Evolutionary conservation across 2,797 vertebrate genomes (phyloP).

Genomic region (Falco berigora): DNA sequence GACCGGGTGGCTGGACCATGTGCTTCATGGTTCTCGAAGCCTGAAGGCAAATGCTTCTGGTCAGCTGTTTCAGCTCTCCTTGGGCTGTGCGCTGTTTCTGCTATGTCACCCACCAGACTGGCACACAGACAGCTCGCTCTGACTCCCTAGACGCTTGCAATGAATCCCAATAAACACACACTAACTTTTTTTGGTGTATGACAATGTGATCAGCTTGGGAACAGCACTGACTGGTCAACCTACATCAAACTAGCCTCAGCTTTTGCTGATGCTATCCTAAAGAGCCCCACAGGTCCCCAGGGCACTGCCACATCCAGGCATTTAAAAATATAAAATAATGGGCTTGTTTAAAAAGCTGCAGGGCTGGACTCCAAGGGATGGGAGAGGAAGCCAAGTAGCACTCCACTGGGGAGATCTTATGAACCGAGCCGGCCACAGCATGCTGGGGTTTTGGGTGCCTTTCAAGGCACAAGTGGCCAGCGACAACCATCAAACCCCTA

Average conservation of each 20-base stretch:
- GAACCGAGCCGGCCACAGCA: neutral
- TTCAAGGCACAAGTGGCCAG: neutral
- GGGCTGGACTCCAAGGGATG: neutral
- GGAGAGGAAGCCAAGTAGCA: neutral
- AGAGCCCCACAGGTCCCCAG: neutral
- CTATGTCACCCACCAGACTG: neutral
- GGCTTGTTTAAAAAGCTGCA: neutral
- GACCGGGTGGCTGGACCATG: neutral
- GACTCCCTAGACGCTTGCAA: neutral
- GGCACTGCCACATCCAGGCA: neutral
- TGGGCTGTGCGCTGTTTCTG: neutral
- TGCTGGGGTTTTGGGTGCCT: neutral
- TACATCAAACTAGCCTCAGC: neutral
- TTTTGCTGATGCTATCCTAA: neutral
- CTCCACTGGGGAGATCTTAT: neutral
- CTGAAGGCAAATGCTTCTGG: neutral
- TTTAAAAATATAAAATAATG: neutral
- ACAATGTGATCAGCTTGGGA: neutral
- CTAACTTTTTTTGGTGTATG: neutral
- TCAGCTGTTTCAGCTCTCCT: neutral
- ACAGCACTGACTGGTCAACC: neutral
- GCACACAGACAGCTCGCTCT: neutral
- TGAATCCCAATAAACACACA: neutral
- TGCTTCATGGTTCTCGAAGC: neutral
- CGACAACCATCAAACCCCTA: neutral